phyloP scores from a whole-genome alignment of 2,113 vertebrate genomes.

The Phylloscopus trochiloides region DNA sequence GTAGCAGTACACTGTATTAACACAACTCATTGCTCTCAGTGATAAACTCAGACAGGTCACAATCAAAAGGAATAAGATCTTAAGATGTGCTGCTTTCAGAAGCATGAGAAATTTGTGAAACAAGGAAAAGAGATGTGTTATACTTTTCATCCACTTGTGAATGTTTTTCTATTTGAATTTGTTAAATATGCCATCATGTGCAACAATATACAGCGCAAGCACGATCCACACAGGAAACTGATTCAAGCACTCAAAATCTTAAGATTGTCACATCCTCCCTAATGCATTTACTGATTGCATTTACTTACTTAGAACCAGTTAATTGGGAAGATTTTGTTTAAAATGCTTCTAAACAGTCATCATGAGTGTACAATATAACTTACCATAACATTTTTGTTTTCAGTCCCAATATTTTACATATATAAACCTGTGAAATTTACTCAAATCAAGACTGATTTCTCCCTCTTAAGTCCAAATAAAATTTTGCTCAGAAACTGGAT shows the following conservation, averaged over 20 bases:
- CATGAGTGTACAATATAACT: conserved; percentile 56
- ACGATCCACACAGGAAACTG: neutral
- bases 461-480: conserved; percentile 21
- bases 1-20: neutral
- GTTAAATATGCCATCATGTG: conserved; percentile 39
- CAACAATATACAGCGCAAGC: conserved; percentile 48
- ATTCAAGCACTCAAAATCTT: conserved; percentile 51
- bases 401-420: conserved; percentile 60
- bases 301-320: conserved; percentile 11
- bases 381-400: conserved; percentile 41
- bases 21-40: neutral
- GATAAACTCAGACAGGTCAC: conserved; percentile 2
- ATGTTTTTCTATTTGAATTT: conserved; percentile 28
- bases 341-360: conserved; percentile 53
- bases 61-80: neutral
- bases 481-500: neutral
- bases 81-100: conserved; percentile 5
- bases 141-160: neutral
- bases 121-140: neutral
- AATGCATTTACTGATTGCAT: neutral
- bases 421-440: conserved; percentile 49
- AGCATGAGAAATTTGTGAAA: conserved; percentile 27
- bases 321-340: conserved; percentile 8
- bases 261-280: conserved; percentile 28
- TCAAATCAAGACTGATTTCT: conserved; percentile 3